Evolutionary conservation across 2,113 vertebrate genomes (phyloP).

Genomic region (Eolophus roseicapilla): DNA sequence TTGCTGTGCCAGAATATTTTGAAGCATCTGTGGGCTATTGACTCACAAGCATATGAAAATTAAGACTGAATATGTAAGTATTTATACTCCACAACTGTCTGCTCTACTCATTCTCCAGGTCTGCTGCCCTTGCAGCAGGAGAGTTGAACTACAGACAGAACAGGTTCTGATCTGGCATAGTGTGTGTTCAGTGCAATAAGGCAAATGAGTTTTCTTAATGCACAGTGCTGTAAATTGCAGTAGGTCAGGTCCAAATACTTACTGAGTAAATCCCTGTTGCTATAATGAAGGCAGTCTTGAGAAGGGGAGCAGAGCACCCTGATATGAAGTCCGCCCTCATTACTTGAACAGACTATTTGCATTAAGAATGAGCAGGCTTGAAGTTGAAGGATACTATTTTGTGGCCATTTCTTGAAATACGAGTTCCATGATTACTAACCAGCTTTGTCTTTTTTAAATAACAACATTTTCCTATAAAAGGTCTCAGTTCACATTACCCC

Average conservation of each 20-base stretch:
- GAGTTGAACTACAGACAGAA: not conserved
- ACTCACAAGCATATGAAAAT: not conserved
- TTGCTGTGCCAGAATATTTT: not conserved
- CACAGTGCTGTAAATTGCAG: not conserved
- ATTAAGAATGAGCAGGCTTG: not conserved
- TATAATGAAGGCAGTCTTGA: not conserved
- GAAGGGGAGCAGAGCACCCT: not conserved
- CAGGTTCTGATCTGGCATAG: not conserved
- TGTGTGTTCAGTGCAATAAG: not conserved
- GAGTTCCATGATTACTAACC: not conserved
- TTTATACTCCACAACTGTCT: accelerated
- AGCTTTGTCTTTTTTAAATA: conserved; percentile 15
- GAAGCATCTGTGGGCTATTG: not conserved
- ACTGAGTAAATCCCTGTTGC: not conserved
- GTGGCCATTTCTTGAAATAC: not conserved
- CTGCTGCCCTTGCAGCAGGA: not conserved
- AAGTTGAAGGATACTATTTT: not conserved
- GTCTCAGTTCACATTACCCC: conserved; percentile 87
- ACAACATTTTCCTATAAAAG: conserved; percentile 69
- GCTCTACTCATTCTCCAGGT: not conserved
- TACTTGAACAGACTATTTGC: not conserved
- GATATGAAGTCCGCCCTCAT: accelerated
- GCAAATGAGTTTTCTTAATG: not conserved
- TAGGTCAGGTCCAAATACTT: not conserved
- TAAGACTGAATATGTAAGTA: not conserved